Percentiles rank a stretch among this genome's conserved stretches.
phyloP scores from a whole-genome alignment of 1,140 invertebrate species.

The Hesperophylax magnus region DNA sequence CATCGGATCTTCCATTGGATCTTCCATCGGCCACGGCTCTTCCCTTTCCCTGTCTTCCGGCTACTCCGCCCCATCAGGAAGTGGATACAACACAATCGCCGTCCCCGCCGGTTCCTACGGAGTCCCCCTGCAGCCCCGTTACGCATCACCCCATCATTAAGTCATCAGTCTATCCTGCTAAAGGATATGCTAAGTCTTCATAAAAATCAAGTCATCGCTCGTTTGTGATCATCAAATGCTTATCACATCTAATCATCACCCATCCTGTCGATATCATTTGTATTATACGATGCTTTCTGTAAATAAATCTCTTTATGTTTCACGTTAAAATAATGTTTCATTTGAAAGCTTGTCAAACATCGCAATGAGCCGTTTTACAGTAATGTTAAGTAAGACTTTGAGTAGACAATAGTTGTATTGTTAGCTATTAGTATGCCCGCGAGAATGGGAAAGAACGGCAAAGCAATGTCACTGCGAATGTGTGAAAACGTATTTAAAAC shows the following conservation, averaged over 20 bases:
- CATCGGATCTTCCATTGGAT: constrained; percentile 58
- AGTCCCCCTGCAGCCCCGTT: constrained; percentile 65
- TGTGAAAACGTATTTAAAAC: constrained; percentile 28
- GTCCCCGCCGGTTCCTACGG: constrained; percentile 68
- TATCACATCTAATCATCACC: constrained; percentile 48
- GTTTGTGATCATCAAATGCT: constrained; percentile 50
- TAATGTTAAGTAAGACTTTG: neutral
- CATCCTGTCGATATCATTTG: constrained; percentile 48
- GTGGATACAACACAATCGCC: constrained; percentile 66
- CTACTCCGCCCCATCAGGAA: constrained; percentile 60
- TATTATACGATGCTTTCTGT: constrained; percentile 56
- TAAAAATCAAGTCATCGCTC: constrained; percentile 40
- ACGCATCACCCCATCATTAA: constrained; percentile 68
- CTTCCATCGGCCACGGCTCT: constrained; percentile 41
- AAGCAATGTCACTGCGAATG: neutral
- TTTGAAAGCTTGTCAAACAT: neutral
- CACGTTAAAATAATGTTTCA: constrained; percentile 43
- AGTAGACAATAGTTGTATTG: constrained; percentile 18
- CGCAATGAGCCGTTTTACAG: neutral
- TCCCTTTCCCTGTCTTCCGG: constrained; percentile 54
- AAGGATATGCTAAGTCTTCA: neutral
- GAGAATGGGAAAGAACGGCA: neutral
- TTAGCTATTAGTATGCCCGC: constrained; percentile 8
- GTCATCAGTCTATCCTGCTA: constrained; percentile 6
- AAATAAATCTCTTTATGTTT: constrained; percentile 58